Percentiles rank a stretch among this genome's conserved stretches.
These are phyloP conservation scores for Gasteruption jaculator DNA, from an alignment of 2,888 invertebrate species.

Conservation along the genomic window DNA sequence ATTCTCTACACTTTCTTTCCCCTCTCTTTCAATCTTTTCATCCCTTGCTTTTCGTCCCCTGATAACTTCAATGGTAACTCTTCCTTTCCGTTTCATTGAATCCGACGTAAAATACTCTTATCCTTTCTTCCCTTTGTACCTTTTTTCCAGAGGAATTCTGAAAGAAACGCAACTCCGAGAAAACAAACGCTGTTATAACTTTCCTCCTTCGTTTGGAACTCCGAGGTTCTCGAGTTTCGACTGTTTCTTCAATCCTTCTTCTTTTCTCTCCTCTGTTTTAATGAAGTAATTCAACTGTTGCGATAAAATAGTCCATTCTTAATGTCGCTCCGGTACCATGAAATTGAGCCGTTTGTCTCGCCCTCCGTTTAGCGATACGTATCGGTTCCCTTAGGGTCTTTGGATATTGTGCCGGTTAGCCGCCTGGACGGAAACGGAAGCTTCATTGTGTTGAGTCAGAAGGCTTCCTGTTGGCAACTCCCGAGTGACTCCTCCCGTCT, in stretches of 20 bases:
- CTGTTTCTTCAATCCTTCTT: not conserved
- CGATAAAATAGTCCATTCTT: too few relatives aligned
- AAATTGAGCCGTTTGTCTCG: too few relatives aligned
- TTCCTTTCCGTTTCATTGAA: not conserved
- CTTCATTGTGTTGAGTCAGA: conserved; percentile 18
- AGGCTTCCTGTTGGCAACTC: conserved; percentile 18
- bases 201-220: conserved; percentile 1
- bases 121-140: too few relatives aligned
- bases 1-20: conserved; percentile 13
- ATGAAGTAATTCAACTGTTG: too few relatives aligned
- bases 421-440: conserved; percentile 21
- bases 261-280: not conserved
- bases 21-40: conserved; percentile 7
- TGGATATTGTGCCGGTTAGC: conserved; percentile 7
- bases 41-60: conserved; percentile 6
- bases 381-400: conserved; percentile 13
- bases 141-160: too few relatives aligned
- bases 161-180: too few relatives aligned
- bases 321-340: too few relatives aligned
- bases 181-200: conserved; percentile 3
- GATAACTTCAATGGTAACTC: too few relatives aligned
- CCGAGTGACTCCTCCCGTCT: conserved; percentile 15
- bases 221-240: conserved; percentile 2
- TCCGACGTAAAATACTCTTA: too few relatives aligned
- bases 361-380: conserved; percentile 13